phyloP scores from a whole-genome alignment of 2,888 invertebrate genomes.

The Xanthorhoe designata region DNA sequence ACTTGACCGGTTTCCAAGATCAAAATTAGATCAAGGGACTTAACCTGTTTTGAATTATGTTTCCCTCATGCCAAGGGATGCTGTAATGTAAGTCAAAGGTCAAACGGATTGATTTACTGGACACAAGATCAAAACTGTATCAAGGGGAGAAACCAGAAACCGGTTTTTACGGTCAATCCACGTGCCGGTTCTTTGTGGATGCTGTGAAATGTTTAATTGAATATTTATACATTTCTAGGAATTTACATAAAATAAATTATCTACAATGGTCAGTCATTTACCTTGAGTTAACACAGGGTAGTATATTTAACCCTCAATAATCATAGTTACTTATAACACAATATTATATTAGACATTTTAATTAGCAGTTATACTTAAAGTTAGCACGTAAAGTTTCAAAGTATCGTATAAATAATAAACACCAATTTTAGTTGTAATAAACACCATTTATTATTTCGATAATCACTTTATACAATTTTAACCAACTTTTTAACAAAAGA shows the following conservation, averaged over 20 bases:
- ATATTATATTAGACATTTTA: too few relatives aligned
- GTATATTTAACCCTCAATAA: too few relatives aligned
- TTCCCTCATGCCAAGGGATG: conserved; percentile 10
- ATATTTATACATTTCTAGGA: neutral
- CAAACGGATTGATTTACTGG: conserved; percentile 25
- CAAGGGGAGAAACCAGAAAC: conserved; percentile 44
- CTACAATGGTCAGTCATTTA: neutral
- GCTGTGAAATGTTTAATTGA: conserved; percentile 4
- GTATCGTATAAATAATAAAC: too few relatives aligned
- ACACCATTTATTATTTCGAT: too few relatives aligned
- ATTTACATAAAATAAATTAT: neutral
- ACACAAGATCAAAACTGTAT: conserved; percentile 53
- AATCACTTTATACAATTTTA: too few relatives aligned
- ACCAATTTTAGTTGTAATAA: too few relatives aligned
- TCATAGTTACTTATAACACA: too few relatives aligned
- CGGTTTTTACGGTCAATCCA: conserved; percentile 32
- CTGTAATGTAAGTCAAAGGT: conserved; percentile 20
- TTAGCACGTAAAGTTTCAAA: too few relatives aligned
- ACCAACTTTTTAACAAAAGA: too few relatives aligned
- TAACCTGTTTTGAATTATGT: conserved; percentile 6
- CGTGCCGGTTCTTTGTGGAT: conserved; percentile 12
- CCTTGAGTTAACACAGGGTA: neutral
- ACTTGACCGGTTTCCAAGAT: conserved; percentile 13
- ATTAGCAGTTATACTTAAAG: too few relatives aligned
- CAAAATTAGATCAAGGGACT: conserved; percentile 21